Evolutionary conservation across 2,888 invertebrate genomes (phyloP).

Genomic region (Heliconius ismenius): DNA sequence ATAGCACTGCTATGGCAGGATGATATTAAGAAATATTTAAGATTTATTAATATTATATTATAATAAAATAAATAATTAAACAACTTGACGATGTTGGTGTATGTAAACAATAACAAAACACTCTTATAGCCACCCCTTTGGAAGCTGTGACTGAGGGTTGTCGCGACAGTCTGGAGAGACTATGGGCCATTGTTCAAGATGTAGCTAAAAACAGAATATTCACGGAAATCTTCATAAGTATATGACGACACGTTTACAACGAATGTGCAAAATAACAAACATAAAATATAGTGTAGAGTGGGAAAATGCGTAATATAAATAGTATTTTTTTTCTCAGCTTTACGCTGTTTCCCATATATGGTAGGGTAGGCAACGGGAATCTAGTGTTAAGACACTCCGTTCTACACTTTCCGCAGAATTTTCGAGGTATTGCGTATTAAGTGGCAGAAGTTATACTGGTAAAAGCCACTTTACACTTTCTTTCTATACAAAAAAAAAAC

Average conservation of each 20-base stretch:
- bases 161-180: slow-evolving; percentile 30
- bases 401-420: not conserved
- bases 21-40: not conserved
- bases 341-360: not conserved
- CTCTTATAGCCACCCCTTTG: slow-evolving; percentile 3
- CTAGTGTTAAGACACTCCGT: not conserved
- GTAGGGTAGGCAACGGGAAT: not conserved
- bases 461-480: too few relatives aligned
- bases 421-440: not conserved
- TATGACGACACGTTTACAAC: not conserved
- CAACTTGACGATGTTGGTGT: not conserved
- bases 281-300: not conserved
- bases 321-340: too few relatives aligned
- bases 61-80: slow-evolving; percentile 5
- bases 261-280: not conserved
- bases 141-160: slow-evolving; percentile 25
- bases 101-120: slow-evolving; percentile 14
- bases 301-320: not conserved
- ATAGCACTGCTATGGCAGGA: not conserved
- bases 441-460: too few relatives aligned
- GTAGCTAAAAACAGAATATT: slow-evolving; percentile 11
- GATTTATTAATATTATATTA: not conserved
- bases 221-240: slow-evolving; percentile 11
- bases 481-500: not conserved
- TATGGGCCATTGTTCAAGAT: slow-evolving; percentile 27